Percentiles rank a stretch among this genome's conserved stretches.
Conservation (phyloP, 2,113 vertebrate genomes). For the Cyphomyrus discorhynchus region DNA sequence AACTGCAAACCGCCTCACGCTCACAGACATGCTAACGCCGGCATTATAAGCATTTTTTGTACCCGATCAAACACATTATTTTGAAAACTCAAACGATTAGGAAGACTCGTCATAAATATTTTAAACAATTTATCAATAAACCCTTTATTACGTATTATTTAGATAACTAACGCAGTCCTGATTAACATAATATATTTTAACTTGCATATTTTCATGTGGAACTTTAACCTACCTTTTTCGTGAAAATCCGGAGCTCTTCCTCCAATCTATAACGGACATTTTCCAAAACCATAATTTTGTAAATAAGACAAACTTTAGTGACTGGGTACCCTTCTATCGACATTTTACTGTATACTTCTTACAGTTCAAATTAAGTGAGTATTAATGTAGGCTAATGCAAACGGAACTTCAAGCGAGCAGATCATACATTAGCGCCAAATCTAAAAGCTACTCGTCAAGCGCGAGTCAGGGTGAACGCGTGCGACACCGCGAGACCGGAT, state of each 20-base stretch:
- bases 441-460: neutral
- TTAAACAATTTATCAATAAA: neutral
- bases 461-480: neutral
- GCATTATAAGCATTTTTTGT: neutral
- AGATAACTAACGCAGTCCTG: neutral
- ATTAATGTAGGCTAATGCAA: neutral
- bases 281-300: slow-evolving; percentile 19
- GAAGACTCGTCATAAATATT: neutral
- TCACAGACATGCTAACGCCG: neutral
- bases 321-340: neutral
- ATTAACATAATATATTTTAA: neutral
- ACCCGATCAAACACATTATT: neutral
- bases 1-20: neutral
- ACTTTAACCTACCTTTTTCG: neutral
- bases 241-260: slow-evolving; percentile 36
- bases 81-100: neutral
- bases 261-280: slow-evolving; percentile 29
- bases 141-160: neutral
- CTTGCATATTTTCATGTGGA: neutral
- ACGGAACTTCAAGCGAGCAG: neutral
- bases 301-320: slow-evolving; percentile 15
- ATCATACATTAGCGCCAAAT: neutral
- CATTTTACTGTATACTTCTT: neutral
- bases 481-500: neutral
- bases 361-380: neutral